Evolutionary conservation across 2,888 invertebrate species (phyloP).

Genomic region (Pinctada fucata): DNA sequence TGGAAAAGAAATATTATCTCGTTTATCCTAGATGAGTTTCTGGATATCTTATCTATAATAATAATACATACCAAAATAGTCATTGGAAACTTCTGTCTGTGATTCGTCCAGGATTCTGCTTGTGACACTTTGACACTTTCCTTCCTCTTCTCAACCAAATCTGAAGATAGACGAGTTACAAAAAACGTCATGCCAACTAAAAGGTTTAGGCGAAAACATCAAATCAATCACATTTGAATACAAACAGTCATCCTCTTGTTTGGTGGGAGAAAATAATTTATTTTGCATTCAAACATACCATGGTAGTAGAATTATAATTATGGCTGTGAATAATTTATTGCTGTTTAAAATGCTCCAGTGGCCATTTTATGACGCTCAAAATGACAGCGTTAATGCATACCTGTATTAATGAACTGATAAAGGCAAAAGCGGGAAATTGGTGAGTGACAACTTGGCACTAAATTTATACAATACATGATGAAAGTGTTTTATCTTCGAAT

Average conservation of each 20-base stretch:
- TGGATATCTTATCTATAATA: no score
- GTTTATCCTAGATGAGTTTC: no score
- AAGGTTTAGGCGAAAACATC: not conserved
- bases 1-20: no score
- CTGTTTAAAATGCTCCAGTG: conserved; percentile 3
- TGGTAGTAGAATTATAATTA: not conserved
- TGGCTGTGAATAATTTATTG: not conserved
- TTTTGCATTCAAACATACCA: not conserved
- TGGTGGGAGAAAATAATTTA: not conserved
- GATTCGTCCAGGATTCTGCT: no score
- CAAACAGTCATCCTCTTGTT: not conserved
- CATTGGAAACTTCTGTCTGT: no score
- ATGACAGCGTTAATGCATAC: conserved; percentile 1
- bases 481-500: no score
- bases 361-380: conserved; percentile 1
- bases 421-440: not conserved
- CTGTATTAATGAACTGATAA: not conserved
- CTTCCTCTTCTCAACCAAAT: no score
- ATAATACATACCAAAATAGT: no score
- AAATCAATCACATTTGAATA: conserved; percentile 3
- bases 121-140: no score
- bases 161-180: no score
- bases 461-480: no score
- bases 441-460: not conserved
- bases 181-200: no score